These are phyloP conservation scores for Platycnemis pennipes DNA, from an alignment of 2,888 invertebrate species.

Conservation along the genomic window DNA sequence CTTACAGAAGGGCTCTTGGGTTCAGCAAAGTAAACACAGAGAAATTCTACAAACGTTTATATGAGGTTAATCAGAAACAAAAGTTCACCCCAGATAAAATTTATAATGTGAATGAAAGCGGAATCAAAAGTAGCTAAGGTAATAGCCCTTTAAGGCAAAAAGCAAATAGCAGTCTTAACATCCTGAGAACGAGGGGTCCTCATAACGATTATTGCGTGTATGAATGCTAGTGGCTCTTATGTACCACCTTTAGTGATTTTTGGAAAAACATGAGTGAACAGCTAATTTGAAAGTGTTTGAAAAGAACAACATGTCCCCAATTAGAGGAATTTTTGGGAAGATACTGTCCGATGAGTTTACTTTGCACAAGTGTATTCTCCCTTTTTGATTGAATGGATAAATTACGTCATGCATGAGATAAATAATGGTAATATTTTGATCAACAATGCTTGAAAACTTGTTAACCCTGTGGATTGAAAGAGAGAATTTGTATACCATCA, in stretches of 20 bases:
- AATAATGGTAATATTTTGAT: no score
- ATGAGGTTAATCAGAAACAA: slow-evolving; percentile 69
- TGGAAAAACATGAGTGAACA: slow-evolving; percentile 65
- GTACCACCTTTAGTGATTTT: slow-evolving; percentile 68
- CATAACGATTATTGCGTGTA: slow-evolving; percentile 69
- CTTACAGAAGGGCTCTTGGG: slow-evolving; percentile 62
- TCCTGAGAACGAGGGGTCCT: slow-evolving; percentile 69
- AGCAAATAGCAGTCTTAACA: slow-evolving; percentile 68
- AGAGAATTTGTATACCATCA: no score
- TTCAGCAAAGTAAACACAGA: slow-evolving; percentile 69
- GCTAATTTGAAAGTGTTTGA: no score
- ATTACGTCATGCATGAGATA: no score
- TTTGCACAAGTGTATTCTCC: no score
- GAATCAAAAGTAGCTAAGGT: slow-evolving; percentile 69
- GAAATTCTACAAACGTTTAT: slow-evolving; percentile 66
- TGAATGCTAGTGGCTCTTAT: slow-evolving; percentile 69
- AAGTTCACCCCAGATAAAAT: slow-evolving; percentile 70
- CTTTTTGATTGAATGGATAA: no score
- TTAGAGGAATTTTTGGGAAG: no score
- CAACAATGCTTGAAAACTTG: no score
- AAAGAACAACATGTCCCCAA: no score
- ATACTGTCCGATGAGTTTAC: no score
- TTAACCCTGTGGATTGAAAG: no score
- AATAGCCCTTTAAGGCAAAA: slow-evolving; percentile 67
- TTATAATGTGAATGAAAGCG: slow-evolving; percentile 69